A percentile compares a stretch with the other conserved stretches of the same genome.
Conservation (phyloP, 2,888 invertebrate species). For the Alloplasta piceator region DNA sequence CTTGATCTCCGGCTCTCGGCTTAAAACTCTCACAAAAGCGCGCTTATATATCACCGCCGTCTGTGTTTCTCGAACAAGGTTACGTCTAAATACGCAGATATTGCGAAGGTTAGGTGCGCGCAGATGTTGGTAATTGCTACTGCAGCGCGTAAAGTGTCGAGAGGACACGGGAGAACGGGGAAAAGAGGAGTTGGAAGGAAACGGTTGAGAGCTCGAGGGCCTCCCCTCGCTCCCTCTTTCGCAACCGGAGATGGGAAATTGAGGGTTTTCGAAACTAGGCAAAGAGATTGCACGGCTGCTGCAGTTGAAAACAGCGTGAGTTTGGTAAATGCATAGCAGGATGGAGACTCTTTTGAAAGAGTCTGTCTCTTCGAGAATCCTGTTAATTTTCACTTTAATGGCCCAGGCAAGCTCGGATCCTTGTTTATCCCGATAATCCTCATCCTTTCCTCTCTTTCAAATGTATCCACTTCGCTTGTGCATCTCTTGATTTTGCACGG, state of each 20-base stretch:
- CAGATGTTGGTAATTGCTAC: constrained; percentile 67
- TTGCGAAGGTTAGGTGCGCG: constrained; percentile 30
- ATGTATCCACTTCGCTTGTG: constrained; percentile 3
- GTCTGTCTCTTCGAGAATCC: constrained; percentile 11
- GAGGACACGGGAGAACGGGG: constrained; percentile 14
- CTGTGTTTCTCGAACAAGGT: constrained; percentile 16
- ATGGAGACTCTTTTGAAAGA: constrained; percentile 39
- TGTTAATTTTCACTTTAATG: constrained; percentile 47
- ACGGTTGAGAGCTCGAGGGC: constrained; percentile 29
- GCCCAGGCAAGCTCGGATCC: constrained; percentile 32
- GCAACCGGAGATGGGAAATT: constrained; percentile 4
- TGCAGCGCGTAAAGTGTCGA: constrained; percentile 56
- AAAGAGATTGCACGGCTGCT: constrained; percentile 34
- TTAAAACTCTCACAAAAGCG: constrained; percentile 33
- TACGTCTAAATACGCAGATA: constrained; percentile 64
- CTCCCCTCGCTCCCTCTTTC: background rate
- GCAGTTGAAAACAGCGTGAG: constrained; percentile 17
- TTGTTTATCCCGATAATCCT: constrained; percentile 55
- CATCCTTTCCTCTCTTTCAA: constrained; percentile 17
- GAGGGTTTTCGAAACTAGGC: constrained; percentile 31
- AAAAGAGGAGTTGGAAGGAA: constrained; percentile 48
- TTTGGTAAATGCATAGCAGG: constrained; percentile 33
- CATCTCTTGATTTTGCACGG: constrained; percentile 9
- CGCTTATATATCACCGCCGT: constrained; percentile 10
- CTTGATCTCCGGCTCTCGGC: constrained; percentile 32